phyloP scores from a whole-genome alignment of 2,888 invertebrate species.

The Drosophila pseudotalamancana region DNA sequence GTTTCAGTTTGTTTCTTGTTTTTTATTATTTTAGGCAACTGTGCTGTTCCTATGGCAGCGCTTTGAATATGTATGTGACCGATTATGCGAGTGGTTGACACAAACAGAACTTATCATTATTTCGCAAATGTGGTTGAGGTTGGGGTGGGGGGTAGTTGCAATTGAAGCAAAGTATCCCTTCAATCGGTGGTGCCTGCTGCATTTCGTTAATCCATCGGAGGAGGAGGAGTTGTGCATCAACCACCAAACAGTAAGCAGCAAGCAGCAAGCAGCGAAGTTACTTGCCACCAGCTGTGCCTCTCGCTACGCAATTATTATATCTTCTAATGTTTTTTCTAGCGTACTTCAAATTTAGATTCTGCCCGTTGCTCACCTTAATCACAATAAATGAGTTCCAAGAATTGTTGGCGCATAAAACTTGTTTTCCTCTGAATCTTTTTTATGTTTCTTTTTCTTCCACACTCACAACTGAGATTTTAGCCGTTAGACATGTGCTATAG shows the following conservation, averaged over 20 bases:
- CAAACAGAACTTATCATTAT: conserved; percentile 6
- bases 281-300: conserved; percentile 19
- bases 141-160: background rate
- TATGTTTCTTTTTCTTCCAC: background rate
- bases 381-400: conserved; percentile 29
- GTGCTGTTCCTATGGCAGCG: conserved; percentile 28
- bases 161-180: background rate
- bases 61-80: conserved; percentile 1
- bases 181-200: conserved; percentile 10
- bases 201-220: background rate
- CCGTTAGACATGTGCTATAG: conserved; percentile 4
- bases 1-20: conserved; percentile 13
- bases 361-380: conserved; percentile 23
- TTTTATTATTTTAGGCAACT: conserved; percentile 31
- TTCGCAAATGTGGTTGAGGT: background rate
- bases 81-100: background rate
- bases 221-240: conserved; percentile 15
- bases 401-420: conserved; percentile 32
- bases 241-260: conserved; percentile 24
- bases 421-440: conserved; percentile 19
- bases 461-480: conserved; percentile 16
- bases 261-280: background rate
- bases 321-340: background rate
- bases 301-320: conserved; percentile 38
- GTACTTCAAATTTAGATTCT: conserved; percentile 8